phyloP scores from a whole-genome alignment of 2,888 invertebrate genomes.

The Formica aserva region DNA sequence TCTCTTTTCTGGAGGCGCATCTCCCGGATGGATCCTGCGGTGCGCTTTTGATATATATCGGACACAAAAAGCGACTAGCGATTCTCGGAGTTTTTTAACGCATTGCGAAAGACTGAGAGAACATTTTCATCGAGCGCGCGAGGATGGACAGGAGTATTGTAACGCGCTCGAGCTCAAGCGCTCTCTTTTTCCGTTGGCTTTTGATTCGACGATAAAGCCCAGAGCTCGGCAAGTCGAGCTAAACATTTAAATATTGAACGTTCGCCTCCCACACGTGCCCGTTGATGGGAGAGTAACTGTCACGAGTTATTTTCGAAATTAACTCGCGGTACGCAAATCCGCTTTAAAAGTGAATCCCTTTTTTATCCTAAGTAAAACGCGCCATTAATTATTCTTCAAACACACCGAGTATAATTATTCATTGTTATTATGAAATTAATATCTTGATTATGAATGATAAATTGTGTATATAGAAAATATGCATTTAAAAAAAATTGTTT shows the following conservation, averaged over 20 bases:
- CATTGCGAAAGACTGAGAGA: constrained; percentile 10
- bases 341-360: background rate
- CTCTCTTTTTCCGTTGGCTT: constrained; percentile 40
- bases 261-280: constrained; percentile 28
- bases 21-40: constrained; percentile 33
- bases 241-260: constrained; percentile 57
- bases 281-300: constrained; percentile 6
- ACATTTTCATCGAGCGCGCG: constrained; percentile 38
- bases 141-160: constrained; percentile 35
- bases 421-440: background rate
- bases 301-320: constrained; percentile 47
- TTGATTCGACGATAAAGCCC: constrained; percentile 50
- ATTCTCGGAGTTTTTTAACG: constrained; percentile 54
- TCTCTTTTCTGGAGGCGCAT: constrained; percentile 23
- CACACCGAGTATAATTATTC: background rate
- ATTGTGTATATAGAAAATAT: background rate
- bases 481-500: background rate
- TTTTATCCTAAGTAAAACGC: background rate
- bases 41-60: constrained; percentile 42
- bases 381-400: background rate
- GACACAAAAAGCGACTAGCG: constrained; percentile 58
- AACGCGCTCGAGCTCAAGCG: constrained; percentile 9
- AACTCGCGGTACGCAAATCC: constrained; percentile 21
- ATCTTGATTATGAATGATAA: background rate
- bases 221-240: constrained; percentile 34